These are phyloP conservation scores for Drosophila repleta DNA, from an alignment of 1,140 invertebrate species.

Conservation along the genomic window DNA sequence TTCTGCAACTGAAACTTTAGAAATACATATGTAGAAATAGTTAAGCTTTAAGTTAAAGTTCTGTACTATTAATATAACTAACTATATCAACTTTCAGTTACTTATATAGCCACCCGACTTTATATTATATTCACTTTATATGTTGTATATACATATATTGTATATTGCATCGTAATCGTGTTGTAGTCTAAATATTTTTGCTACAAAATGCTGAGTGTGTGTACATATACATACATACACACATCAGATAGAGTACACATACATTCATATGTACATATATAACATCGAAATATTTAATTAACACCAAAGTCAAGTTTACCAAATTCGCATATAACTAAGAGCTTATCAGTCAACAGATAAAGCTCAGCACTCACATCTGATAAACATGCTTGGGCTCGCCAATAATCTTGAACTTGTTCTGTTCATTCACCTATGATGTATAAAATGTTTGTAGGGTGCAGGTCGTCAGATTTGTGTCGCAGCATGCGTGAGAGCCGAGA, in stretches of 20 bases:
- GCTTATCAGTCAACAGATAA: not conserved
- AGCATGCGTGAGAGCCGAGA: constrained; percentile 40
- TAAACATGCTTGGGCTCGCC: not conserved
- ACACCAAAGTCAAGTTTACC: not conserved
- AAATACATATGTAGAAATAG: no score
- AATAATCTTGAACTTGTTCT: not conserved
- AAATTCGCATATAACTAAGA: not conserved
- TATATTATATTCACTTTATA: no score
- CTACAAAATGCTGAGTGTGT: no score
- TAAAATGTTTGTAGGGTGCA: constrained; percentile 8
- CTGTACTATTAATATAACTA: no score
- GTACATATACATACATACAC: not conserved
- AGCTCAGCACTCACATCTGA: not conserved
- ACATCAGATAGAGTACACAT: not conserved
- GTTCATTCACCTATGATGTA: not conserved
- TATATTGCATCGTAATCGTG: no score
- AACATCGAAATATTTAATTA: not conserved
- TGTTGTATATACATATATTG: no score
- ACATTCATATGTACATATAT: not conserved
- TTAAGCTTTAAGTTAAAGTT: no score
- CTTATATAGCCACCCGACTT: no score
- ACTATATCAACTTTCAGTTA: no score
- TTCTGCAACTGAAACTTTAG: no score
- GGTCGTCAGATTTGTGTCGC: constrained; percentile 5
- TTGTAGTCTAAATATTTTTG: no score